These are phyloP conservation scores for Manis javanica DNA, from an alignment of 2,797 vertebrate species.

Conservation along the genomic window DNA sequence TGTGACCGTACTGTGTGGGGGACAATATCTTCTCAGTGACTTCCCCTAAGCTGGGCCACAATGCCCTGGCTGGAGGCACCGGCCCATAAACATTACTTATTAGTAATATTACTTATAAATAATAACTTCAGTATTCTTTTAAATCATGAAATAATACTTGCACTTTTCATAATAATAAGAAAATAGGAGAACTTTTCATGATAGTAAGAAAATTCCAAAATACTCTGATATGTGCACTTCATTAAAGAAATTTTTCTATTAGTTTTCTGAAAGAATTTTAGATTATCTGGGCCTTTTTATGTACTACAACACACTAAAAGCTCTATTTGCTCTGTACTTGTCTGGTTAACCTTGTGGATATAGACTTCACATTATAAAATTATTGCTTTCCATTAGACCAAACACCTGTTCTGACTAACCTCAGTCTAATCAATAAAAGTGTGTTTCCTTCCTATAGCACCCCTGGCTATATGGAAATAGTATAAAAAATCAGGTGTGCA, in stretches of 20 bases:
- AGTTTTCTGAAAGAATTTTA: neutral
- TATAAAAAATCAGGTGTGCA: neutral
- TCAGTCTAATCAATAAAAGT: neutral
- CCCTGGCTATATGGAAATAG: neutral
- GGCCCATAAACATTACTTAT: no score
- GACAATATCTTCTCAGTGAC: neutral
- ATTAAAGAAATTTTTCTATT: neutral
- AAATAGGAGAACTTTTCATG: neutral
- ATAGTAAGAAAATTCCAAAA: neutral
- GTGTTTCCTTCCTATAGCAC: fast-evolving
- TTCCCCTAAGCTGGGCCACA: neutral
- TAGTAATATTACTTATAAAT: neutral
- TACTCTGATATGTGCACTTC: neutral
- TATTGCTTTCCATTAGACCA: neutral
- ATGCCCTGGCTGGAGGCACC: neutral
- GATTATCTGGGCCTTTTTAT: neutral
- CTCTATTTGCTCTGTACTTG: neutral
- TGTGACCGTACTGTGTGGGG: fast-evolving
- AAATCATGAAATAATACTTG: neutral
- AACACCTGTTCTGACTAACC: neutral
- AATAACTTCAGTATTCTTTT: neutral
- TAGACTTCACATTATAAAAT: neutral
- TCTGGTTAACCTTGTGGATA: neutral
- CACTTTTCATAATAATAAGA: neutral
- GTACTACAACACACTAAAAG: neutral